Conservation (phyloP, 2,888 invertebrate species). For the Leptopilina drosophilae region DNA sequence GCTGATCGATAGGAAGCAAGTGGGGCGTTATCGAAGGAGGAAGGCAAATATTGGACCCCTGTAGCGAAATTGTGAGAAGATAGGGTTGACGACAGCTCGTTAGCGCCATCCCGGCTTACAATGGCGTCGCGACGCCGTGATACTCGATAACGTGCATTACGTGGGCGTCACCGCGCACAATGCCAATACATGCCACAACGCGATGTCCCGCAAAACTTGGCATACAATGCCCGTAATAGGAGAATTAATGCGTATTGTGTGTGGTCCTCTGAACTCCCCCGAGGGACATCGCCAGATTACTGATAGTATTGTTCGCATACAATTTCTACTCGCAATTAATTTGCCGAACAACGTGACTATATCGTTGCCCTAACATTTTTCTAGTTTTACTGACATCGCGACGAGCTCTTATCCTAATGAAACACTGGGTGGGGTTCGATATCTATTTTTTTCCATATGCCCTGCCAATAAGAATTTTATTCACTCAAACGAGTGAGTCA, state of each 20-base stretch:
- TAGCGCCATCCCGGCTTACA: constrained; percentile 64
- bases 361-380: constrained; percentile 60
- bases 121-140: constrained; percentile 63
- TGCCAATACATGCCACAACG: constrained; percentile 47
- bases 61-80: constrained; percentile 47
- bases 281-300: constrained; percentile 65
- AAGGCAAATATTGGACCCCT: constrained; percentile 35
- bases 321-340: constrained; percentile 71
- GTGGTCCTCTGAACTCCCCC: constrained; percentile 67
- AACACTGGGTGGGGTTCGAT: constrained; percentile 27
- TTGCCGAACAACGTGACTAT: constrained; percentile 57
- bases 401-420: constrained; percentile 5
- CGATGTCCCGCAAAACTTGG: constrained; percentile 50
- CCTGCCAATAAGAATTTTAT: neutral
- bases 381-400: constrained; percentile 33
- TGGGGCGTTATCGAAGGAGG: constrained; percentile 38
- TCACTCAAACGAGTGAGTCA: too few species aligned
- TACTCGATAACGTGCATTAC: constrained; percentile 61
- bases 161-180: constrained; percentile 52
- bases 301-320: constrained; percentile 71
- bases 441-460: constrained; percentile 12
- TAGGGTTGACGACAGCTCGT: constrained; percentile 70
- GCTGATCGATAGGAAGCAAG: constrained; percentile 29
- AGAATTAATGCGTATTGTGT: constrained; percentile 72
- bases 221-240: constrained; percentile 70